Conservation (phyloP, 2,113 vertebrate genomes). For the Notarius lentiginosus region DNA sequence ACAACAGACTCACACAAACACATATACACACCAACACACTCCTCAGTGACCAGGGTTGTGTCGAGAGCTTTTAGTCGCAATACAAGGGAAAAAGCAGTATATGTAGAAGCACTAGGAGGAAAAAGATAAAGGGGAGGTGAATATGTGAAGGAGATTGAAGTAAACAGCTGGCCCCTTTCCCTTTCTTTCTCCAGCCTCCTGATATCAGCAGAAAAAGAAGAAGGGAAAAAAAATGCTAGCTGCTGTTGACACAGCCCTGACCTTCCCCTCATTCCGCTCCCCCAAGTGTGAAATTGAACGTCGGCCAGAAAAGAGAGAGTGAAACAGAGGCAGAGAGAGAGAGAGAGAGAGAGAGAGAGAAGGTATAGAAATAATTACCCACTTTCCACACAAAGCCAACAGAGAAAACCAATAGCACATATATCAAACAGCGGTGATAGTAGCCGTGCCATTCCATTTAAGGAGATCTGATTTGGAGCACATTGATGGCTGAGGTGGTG, state of each 20-base stretch:
- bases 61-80: neutral
- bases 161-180: slow-evolving; percentile 30
- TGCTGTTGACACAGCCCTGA: slow-evolving; percentile 60
- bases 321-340: slow-evolving; percentile 30
- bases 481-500: slow-evolving; percentile 16
- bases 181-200: slow-evolving; percentile 43
- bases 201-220: slow-evolving; percentile 53
- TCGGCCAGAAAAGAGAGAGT: slow-evolving; percentile 53
- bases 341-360: slow-evolving; percentile 28
- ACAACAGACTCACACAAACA: slow-evolving; percentile 34
- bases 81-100: neutral
- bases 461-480: slow-evolving; percentile 46
- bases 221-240: slow-evolving; percentile 44
- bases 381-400: slow-evolving; percentile 42
- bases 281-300: slow-evolving; percentile 64
- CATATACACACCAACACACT: slow-evolving; percentile 10
- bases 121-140: slow-evolving; percentile 15
- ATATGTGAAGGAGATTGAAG: slow-evolving; percentile 36
- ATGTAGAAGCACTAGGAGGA: slow-evolving; percentile 17
- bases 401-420: slow-evolving; percentile 55
- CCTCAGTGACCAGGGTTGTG: neutral
- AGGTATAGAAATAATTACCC: slow-evolving; percentile 39
- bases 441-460: slow-evolving; percentile 51
- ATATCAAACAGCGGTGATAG: slow-evolving; percentile 50
- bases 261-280: slow-evolving; percentile 58